These are phyloP conservation scores for Athetis lepigone DNA, from an alignment of 2,888 invertebrate species.

Conservation along the genomic window DNA sequence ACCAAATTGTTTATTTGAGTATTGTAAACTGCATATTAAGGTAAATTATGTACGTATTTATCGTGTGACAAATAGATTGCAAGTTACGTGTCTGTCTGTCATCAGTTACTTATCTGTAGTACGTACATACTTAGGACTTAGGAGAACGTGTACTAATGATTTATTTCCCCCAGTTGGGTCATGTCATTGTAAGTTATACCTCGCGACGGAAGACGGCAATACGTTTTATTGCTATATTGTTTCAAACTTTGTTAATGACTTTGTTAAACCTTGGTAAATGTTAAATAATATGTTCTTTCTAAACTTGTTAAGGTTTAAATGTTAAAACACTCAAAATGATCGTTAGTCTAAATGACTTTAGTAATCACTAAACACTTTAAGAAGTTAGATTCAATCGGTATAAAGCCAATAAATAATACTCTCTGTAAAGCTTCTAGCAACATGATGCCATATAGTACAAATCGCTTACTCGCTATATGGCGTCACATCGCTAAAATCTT, in stretches of 20 bases:
- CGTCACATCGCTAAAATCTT: neutral
- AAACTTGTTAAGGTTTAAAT: neutral
- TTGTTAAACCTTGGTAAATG: slow-evolving; percentile 11
- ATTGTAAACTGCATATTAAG: too few relatives aligned
- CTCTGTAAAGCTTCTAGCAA: too few relatives aligned
- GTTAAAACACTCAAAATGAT: neutral
- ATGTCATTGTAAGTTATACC: neutral
- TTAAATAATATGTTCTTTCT: neutral
- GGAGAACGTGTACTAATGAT: neutral
- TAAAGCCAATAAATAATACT: too few relatives aligned
- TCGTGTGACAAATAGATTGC: neutral
- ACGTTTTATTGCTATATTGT: neutral
- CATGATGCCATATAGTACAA: too few relatives aligned
- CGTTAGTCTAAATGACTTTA: neutral
- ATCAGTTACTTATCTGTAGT: neutral
- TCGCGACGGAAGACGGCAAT: neutral
- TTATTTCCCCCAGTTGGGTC: neutral
- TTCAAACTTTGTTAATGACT: too few relatives aligned
- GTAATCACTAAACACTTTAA: neutral
- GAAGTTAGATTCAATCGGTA: neutral
- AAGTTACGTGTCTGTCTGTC: neutral
- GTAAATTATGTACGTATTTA: neutral
- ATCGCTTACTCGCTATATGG: neutral
- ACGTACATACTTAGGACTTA: neutral
- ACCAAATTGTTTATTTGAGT: too few relatives aligned